phyloP scores from a whole-genome alignment of 2,113 vertebrate species.

The Pachycephala philippinensis region DNA sequence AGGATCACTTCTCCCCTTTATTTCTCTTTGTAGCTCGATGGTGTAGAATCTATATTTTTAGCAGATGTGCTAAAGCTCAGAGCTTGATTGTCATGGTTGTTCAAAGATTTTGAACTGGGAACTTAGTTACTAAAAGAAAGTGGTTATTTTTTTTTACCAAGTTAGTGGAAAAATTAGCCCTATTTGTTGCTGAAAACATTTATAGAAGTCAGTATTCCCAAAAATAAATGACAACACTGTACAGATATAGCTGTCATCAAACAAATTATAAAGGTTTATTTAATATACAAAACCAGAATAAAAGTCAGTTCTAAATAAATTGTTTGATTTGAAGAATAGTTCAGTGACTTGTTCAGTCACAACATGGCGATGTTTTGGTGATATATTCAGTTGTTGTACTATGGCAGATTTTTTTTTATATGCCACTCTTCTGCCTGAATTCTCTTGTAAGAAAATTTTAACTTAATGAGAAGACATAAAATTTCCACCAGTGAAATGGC shows the following conservation, averaged over 20 bases:
- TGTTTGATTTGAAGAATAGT: background rate
- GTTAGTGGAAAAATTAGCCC: background rate
- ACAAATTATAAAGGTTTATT: background rate
- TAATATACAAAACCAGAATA: conserved; percentile 5
- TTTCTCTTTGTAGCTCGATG: background rate
- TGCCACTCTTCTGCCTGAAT: background rate
- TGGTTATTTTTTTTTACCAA: background rate
- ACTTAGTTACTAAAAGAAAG: background rate
- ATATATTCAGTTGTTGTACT: background rate
- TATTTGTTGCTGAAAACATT: background rate
- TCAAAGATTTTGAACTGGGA: background rate
- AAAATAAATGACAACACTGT: background rate
- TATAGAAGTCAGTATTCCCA: background rate
- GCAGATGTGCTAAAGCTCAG: background rate
- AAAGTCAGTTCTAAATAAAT: conserved; percentile 8
- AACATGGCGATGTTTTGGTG: background rate
- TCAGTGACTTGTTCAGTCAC: background rate
- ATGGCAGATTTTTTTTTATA: background rate
- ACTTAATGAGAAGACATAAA: background rate
- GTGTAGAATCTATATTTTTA: background rate
- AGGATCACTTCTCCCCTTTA: background rate
- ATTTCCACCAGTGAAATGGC: background rate
- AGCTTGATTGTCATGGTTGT: background rate
- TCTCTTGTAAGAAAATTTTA: background rate
- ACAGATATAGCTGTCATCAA: background rate